phyloP scores from a whole-genome alignment of 2,888 invertebrate species.

The Diarsia brunnea region DNA sequence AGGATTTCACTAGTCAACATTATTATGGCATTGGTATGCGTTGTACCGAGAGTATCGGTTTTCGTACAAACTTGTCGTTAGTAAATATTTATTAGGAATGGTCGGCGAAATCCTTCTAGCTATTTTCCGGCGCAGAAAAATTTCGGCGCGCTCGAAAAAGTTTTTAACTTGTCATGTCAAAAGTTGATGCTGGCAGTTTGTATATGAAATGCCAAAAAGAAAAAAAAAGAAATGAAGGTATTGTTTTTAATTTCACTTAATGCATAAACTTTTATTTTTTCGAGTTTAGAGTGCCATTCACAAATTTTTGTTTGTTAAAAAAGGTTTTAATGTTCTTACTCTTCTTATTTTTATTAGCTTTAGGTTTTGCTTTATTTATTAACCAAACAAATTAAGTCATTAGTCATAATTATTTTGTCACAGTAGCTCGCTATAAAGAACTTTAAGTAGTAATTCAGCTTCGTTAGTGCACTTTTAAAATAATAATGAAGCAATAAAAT shows the following conservation, averaged over 20 bases:
- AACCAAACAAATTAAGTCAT: slow-evolving; percentile 29
- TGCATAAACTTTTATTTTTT: background rate
- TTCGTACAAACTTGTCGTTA: slow-evolving; percentile 67
- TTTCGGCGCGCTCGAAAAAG: background rate
- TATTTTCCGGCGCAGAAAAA: background rate
- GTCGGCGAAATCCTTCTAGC: slow-evolving; percentile 4
- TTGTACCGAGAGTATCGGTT: slow-evolving; percentile 67
- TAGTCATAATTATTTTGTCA: slow-evolving; percentile 17
- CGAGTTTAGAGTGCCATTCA: background rate
- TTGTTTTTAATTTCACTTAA: background rate
- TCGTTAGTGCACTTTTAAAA: slow-evolving; percentile 52
- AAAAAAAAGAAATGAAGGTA: background rate
- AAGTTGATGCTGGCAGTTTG: background rate
- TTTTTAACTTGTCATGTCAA: background rate
- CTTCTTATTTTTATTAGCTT: background rate
- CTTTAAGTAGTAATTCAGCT: slow-evolving; percentile 28
- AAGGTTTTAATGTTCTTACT: background rate
- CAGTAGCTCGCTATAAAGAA: slow-evolving; percentile 31
- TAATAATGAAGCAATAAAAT: slow-evolving; percentile 55
- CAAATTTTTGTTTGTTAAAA: background rate
- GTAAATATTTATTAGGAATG: slow-evolving; percentile 57
- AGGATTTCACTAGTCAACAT: slow-evolving; percentile 77
- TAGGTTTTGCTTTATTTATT: background rate
- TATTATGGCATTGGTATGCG: slow-evolving; percentile 75
- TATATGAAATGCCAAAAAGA: background rate